A percentile compares a stretch with the other conserved stretches of the same genome.
Conservation (phyloP, 2,113 vertebrate genomes). For the Globicephala melas region DNA sequence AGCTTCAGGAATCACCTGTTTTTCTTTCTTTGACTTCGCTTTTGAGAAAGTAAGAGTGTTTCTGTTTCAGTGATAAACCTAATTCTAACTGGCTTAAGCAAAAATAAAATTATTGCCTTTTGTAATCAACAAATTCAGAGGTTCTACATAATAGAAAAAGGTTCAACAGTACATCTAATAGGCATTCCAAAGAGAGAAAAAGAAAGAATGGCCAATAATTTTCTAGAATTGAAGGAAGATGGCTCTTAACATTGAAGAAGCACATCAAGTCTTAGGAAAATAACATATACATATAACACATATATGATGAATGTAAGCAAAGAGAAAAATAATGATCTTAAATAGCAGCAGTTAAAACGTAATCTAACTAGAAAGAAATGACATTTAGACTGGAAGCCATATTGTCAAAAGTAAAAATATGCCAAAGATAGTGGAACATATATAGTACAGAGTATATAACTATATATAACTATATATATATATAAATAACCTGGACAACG, state of each 20-base stretch:
- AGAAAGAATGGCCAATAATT: neutral
- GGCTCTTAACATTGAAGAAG: neutral
- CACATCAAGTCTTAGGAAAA: neutral
- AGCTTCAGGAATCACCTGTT: neutral
- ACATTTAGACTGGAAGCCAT: neutral
- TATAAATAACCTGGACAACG: neutral
- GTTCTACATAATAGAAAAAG: neutral
- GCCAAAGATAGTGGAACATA: neutral
- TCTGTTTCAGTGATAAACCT: neutral
- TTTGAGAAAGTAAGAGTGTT: slow-evolving; percentile 1
- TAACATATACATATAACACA: neutral
- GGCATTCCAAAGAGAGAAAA: neutral
- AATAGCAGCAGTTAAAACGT: neutral
- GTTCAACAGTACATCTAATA: neutral
- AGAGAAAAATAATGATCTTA: neutral
- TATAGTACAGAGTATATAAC: neutral
- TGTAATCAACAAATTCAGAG: neutral
- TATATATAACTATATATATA: neutral
- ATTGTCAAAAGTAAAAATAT: neutral
- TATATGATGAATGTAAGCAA: neutral
- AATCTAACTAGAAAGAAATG: neutral
- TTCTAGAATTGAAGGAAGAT: neutral
- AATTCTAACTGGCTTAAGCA: neutral
- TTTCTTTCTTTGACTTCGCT: neutral
- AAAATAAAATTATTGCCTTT: neutral